These are phyloP conservation scores for Nephrocerus scutellatus DNA, from an alignment of 2,888 invertebrate species.

Conservation along the genomic window DNA sequence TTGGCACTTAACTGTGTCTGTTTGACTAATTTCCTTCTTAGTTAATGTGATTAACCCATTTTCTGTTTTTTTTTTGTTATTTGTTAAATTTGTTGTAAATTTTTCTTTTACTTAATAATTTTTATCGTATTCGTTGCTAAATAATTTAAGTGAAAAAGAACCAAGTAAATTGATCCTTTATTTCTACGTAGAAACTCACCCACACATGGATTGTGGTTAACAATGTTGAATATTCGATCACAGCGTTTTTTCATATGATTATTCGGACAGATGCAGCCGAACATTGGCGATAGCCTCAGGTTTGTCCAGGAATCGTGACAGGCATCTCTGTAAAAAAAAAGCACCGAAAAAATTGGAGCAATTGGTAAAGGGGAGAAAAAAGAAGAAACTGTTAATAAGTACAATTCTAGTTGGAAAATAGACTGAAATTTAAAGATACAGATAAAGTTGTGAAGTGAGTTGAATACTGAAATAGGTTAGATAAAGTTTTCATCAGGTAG, in stretches of 20 bases:
- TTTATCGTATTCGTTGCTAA: no score
- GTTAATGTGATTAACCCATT: no score
- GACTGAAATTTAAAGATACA: constrained; percentile 5
- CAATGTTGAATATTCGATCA: constrained; percentile 79
- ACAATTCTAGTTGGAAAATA: neutral
- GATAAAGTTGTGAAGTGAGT: no score
- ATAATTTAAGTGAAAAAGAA: no score
- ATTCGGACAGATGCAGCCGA: constrained; percentile 88
- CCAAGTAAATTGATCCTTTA: neutral
- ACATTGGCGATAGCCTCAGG: constrained; percentile 78
- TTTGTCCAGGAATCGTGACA: constrained; percentile 86
- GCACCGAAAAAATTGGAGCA: constrained; percentile 1
- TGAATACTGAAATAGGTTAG: no score
- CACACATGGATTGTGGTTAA: constrained; percentile 90
- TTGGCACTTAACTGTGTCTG: no score
- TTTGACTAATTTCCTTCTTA: no score
- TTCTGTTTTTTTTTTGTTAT: constrained; percentile 12
- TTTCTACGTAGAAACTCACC: no score
- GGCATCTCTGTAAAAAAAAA: constrained; percentile 56
- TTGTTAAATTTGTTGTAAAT: constrained; percentile 8
- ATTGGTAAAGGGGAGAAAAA: neutral
- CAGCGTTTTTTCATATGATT: constrained; percentile 82
- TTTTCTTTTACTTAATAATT: no score
- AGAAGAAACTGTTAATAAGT: constrained; percentile 4
- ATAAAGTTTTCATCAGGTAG: no score